phyloP scores from a whole-genome alignment of 1,140 invertebrate species.

The Venturia canescens region DNA sequence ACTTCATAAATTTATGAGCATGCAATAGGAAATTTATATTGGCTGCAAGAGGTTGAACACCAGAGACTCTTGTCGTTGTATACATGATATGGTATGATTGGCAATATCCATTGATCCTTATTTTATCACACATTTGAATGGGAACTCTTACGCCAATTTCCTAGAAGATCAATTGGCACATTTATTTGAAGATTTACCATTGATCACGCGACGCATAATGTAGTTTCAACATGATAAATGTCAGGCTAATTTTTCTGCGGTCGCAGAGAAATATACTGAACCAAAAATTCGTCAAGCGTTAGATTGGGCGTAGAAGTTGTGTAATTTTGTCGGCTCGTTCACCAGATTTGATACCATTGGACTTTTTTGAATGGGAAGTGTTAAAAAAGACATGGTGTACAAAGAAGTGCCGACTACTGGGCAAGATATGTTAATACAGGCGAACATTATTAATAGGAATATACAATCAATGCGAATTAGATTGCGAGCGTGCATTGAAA shows the following conservation, averaged over 20 bases:
- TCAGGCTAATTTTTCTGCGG: neutral
- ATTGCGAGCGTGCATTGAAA: too few relatives aligned
- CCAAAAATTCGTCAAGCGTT: neutral
- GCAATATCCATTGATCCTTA: too few relatives aligned
- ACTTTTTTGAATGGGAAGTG: neutral
- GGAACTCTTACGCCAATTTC: neutral
- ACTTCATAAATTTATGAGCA: too few relatives aligned
- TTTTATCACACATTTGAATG: too few relatives aligned
- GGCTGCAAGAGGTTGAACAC: too few relatives aligned
- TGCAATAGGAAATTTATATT: too few relatives aligned
- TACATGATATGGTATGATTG: too few relatives aligned
- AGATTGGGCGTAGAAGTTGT: neutral
- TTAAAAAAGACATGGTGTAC: constrained; percentile 1
- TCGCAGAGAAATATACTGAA: neutral
- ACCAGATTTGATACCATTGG: neutral
- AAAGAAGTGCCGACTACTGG: constrained; percentile 12
- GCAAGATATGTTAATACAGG: neutral
- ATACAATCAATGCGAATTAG: neutral
- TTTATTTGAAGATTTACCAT: constrained; percentile 4
- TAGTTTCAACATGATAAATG: neutral
- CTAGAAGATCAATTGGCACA: neutral
- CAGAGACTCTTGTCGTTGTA: too few relatives aligned
- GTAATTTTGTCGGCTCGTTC: neutral
- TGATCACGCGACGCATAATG: neutral
- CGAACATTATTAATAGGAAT: neutral